Base-by-base conservation (phyloP, 2,888 invertebrate species). In the Andrena hattorfiana region DNA sequence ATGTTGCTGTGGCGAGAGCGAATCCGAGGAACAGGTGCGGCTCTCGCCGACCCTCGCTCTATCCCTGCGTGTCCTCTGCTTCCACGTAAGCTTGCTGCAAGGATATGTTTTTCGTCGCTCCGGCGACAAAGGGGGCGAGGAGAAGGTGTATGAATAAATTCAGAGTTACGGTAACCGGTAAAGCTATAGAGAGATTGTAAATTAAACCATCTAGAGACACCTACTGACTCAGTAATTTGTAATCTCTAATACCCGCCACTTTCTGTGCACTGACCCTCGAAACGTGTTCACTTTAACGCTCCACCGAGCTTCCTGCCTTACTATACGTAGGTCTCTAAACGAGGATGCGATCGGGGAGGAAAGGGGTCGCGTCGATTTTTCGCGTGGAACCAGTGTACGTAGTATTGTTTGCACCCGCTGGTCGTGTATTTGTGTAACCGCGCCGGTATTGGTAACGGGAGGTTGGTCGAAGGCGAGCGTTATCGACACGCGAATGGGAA, bases 21-120 rank as follows among this genome's bases (percentile, higher is more conserved):
- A 75, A 73, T 84, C 79, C 70, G 60, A 60, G 74, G 69, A 81
- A 86, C 86, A 87, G 86, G 85, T 87, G 86, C 80, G 82, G 70
- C 42, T 20, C 42, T 35, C 35, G 26, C 74, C 30, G 7, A n/a
- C 26, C 28, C 30, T 20, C 63, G 42, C 42, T 42, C 42, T 13
- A 42, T 42, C 42, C n/a, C 28, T 28, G 71, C n/a, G 71, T 56
- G 56, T 49, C 56, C 32, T 64, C 51, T 42, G 32, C 69, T 71
- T 56, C 23, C 67, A 26, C 67, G 69, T 66, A 81, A 42, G 60
- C 35, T 26, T 23, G 70, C 48, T 48, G 71, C 70, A 30, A 60
- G 71, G 62, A 67, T 67, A 48, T 1, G 42, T 49, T 62, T 71
- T 32, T 13, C 16, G 26, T 10, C 2, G 16, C 2, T 30, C 10